A percentile compares a stretch with the other conserved stretches of the same genome.
These are phyloP conservation scores for Gallinago stenura DNA, from an alignment of 2,797 vertebrate genomes.

Conservation along the genomic window DNA sequence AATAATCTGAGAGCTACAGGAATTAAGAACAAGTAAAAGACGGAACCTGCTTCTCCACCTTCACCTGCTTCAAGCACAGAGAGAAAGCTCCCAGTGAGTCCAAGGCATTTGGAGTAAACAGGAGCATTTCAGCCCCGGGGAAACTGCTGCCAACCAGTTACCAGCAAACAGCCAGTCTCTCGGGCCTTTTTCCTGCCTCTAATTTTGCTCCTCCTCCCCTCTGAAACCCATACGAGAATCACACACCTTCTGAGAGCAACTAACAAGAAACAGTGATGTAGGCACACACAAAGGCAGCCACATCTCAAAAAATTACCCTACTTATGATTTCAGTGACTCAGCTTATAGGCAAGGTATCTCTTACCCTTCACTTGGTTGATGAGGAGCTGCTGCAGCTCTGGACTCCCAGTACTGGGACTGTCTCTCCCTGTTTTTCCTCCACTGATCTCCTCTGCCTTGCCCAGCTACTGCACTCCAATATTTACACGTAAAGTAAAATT, in stretches of 20 bases:
- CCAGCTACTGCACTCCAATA: background rate
- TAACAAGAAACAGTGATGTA: accelerated
- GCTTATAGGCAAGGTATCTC: background rate
- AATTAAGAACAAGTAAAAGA: background rate
- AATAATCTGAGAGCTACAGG: background rate
- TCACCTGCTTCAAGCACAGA: background rate
- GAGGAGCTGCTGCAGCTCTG: background rate
- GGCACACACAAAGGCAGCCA: background rate
- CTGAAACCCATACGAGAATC: background rate
- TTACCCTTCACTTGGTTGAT: background rate
- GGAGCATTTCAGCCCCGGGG: background rate
- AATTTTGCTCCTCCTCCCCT: background rate
- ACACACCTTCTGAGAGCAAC: background rate
- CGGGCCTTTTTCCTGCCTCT: background rate
- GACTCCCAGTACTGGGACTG: background rate
- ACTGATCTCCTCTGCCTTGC: background rate
- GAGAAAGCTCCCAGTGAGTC: background rate
- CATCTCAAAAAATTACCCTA: background rate
- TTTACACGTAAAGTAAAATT: background rate
- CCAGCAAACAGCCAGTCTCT: background rate
- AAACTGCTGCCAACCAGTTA: background rate
- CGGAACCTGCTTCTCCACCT: background rate
- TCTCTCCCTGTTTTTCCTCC: background rate
- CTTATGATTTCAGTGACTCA: background rate
- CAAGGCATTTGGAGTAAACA: background rate